Evolutionary conservation across 2,113 vertebrate genomes (phyloP).

Genomic region (Mugil cephalus): DNA sequence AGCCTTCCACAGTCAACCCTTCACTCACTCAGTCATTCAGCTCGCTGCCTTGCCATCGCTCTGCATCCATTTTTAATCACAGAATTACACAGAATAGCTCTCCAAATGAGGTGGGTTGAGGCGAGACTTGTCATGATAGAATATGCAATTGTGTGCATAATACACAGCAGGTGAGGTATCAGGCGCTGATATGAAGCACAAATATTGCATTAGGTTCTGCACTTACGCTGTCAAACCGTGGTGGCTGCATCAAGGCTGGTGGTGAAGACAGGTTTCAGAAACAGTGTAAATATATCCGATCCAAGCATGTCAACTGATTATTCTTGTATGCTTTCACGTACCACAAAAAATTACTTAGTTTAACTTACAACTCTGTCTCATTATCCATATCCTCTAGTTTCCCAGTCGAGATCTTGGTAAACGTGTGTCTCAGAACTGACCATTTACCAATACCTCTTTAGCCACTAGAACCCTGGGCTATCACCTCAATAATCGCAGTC

Average conservation of each 20-base stretch:
- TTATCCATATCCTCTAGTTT: neutral
- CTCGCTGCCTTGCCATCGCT: conserved; percentile 41
- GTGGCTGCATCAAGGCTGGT: neutral
- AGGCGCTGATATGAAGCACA: conserved; percentile 27
- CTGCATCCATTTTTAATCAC: conserved; percentile 76
- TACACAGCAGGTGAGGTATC: conserved; percentile 50
- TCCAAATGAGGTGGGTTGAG: conserved; percentile 42
- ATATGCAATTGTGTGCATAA: conserved; percentile 70
- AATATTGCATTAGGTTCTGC: conserved; percentile 57
- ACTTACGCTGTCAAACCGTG: conserved; percentile 29
- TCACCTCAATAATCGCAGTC: conserved; percentile 22
- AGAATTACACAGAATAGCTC: conserved; percentile 54
- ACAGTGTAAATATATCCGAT: conserved; percentile 37
- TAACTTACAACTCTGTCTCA: neutral
- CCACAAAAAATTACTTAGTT: neutral
- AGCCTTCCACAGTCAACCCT: conserved; percentile 37
- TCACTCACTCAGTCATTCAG: conserved; percentile 45
- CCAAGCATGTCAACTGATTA: neutral
- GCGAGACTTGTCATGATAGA: conserved; percentile 57
- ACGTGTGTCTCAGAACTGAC: conserved; percentile 18
- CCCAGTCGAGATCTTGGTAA: no score
- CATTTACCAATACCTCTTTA: conserved; percentile 38
- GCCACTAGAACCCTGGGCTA: conserved; percentile 16
- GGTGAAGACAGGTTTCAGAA: neutral
- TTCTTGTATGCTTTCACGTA: conserved; percentile 9